These are phyloP conservation scores for Neocrepidodera transversa DNA, from an alignment of 2,888 invertebrate species.

Conservation along the genomic window DNA sequence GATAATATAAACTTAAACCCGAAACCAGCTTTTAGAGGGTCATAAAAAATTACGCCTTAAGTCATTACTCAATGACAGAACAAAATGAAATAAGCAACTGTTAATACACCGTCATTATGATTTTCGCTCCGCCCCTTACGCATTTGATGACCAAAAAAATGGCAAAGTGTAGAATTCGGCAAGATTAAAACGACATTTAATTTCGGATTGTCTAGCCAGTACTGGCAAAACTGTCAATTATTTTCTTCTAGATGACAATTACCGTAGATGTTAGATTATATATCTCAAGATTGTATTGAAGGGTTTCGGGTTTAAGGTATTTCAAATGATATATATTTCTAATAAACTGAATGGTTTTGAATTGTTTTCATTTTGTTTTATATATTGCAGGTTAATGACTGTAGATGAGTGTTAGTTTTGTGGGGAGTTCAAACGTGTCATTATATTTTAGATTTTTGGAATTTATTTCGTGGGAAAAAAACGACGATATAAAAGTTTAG, in stretches of 20 bases:
- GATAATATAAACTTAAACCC: neutral
- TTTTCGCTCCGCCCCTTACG: slow-evolving; percentile 17
- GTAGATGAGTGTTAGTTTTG: slow-evolving; percentile 21
- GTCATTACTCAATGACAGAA: slow-evolving; percentile 28
- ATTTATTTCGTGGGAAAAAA: slow-evolving; percentile 2
- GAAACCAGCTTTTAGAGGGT: neutral
- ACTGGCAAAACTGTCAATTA: slow-evolving; percentile 25
- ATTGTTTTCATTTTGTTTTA: slow-evolving; percentile 19
- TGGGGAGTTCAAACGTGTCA: neutral
- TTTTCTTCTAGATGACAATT: slow-evolving; percentile 18
- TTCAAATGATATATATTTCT: slow-evolving; percentile 24
- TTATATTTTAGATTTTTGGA: neutral
- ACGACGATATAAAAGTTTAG: no score
- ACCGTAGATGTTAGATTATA: slow-evolving; percentile 16
- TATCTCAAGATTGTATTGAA: slow-evolving; percentile 15
- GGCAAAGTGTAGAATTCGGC: slow-evolving; percentile 27
- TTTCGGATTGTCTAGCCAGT: slow-evolving; percentile 27
- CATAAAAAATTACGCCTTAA: slow-evolving; percentile 8
- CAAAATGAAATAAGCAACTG: slow-evolving; percentile 15
- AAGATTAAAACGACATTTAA: slow-evolving; percentile 28
- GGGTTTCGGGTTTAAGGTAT: slow-evolving; percentile 16
- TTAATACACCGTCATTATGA: slow-evolving; percentile 23
- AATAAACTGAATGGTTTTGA: slow-evolving; percentile 21
- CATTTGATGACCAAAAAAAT: slow-evolving; percentile 27
- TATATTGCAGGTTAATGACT: slow-evolving; percentile 14